phyloP scores from a whole-genome alignment of 2,113 vertebrate species.

The rabbit (Oryctolagus cuniculus) region DNA sequence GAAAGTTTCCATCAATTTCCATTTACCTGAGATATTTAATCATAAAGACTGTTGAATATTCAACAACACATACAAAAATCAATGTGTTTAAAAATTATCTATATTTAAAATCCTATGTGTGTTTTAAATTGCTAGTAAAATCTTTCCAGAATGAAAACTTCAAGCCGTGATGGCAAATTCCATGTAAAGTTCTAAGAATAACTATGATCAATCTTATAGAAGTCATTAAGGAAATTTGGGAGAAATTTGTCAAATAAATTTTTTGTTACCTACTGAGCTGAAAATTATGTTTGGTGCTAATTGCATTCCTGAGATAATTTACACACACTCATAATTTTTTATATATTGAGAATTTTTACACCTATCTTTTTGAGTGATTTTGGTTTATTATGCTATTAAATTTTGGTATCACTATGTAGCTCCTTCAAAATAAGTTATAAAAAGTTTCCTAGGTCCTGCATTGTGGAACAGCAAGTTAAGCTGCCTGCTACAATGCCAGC shows the following conservation, averaged over 20 bases:
- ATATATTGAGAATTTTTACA: neutral
- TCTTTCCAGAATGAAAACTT: too few relatives aligned
- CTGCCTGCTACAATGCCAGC: too few relatives aligned
- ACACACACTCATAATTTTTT: neutral
- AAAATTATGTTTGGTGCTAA: neutral
- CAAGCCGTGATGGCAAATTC: too few relatives aligned
- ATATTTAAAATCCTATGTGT: too few relatives aligned
- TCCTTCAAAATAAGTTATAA: constrained; percentile 11
- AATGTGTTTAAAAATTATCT: too few relatives aligned
- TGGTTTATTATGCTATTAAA: neutral
- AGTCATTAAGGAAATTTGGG: too few relatives aligned
- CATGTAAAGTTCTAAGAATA: too few relatives aligned
- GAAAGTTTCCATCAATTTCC: neutral
- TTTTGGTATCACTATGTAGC: neutral
- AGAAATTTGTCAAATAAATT: neutral
- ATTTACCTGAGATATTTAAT: neutral
- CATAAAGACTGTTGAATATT: neutral
- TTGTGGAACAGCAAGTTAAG: too few relatives aligned
- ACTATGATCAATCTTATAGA: too few relatives aligned
- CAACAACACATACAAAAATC: too few relatives aligned
- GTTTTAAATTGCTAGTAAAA: too few relatives aligned
- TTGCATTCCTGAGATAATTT: neutral
- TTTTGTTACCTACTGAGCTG: neutral
- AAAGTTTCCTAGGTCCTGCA: neutral
- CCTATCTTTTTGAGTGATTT: neutral